Evolutionary conservation across 1,140 invertebrate genomes (phyloP), one percentile per base, ranked within the genome.

Genomic region (Listronotus bonariensis): DNA sequence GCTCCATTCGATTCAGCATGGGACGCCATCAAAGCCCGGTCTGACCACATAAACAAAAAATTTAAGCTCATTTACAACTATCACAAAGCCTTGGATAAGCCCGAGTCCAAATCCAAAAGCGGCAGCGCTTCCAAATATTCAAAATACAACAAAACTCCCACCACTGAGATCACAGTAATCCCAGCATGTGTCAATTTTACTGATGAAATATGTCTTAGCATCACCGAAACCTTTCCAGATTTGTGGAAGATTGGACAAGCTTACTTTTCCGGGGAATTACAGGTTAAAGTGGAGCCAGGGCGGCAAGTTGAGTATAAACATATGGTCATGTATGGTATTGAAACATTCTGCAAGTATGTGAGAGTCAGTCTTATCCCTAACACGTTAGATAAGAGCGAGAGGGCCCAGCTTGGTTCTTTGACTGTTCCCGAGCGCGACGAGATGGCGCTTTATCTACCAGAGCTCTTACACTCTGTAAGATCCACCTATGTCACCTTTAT

Each of bases 161-260:
- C 69, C 49, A 42, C 54, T 9, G 71, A 74, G 49, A 48, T 70
- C 26, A 80, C 78, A 65, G 72, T 77, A 42, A 75, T 81, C n/a
- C 83, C 83, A 9, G 71, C 80, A 20, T 78, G 83, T 68, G 86
- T 92, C 9, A 77, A 86, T 46, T 92, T 90, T 78, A 82, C 91
- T 8, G 90, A 92, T 78, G 87, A 89, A 67, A 78, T 92, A 38
- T 88, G 86, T 57, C 85, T 89, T 31, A 82, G 88, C 45, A 82
- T 93, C 42, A 83, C 83, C 10, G 82, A 87, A 64, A 85, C 87
- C 51, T 86, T 93, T 67, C 92, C 92, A 0, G 91, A 95, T 78
- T 80, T 96, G 9, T 95, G 93, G 92, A 90, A 91, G 78, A 82
- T 97, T 3, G 92, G 93, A 3, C 92, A 95, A 76, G 87, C 90